Percentiles rank a stretch among this genome's conserved stretches.
These are phyloP conservation scores for Condylostylus longicornis DNA, from an alignment of 1,140 invertebrate genomes.

Conservation along the genomic window DNA sequence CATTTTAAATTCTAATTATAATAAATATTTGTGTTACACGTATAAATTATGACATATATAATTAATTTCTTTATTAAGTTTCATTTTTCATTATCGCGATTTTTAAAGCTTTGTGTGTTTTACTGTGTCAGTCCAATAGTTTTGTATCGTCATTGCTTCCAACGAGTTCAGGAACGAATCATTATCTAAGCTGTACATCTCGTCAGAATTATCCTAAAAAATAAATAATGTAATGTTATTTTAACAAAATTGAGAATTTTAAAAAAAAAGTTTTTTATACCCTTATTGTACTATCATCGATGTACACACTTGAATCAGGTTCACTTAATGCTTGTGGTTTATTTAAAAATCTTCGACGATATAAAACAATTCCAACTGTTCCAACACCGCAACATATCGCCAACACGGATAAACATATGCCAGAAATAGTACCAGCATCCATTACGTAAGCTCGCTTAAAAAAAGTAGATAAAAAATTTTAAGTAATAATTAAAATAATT, in stretches of 20 bases:
- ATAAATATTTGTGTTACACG: too few relatives aligned
- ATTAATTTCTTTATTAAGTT: too few relatives aligned
- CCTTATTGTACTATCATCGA: conserved; percentile 75
- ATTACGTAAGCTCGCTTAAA: conserved; percentile 31
- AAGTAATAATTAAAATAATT: not conserved
- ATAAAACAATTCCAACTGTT: conserved; percentile 55
- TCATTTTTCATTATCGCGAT: not conserved
- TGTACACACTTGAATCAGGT: conserved; percentile 73
- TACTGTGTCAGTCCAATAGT: conserved; percentile 82
- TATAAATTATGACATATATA: too few relatives aligned
- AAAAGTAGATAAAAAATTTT: conserved; percentile 1
- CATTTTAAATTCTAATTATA: too few relatives aligned
- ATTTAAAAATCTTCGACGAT: conserved; percentile 58
- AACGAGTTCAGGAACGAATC: conserved; percentile 80
- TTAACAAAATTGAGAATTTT: conserved; percentile 6
- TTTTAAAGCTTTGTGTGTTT: conserved; percentile 77
- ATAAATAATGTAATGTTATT: conserved; percentile 11
- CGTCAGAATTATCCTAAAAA: conserved; percentile 74
- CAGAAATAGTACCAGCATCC: conserved; percentile 54
- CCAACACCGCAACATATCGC: conserved; percentile 48
- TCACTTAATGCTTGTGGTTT: conserved; percentile 70
- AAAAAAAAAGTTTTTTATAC: conserved; percentile 40
- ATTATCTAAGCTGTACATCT: conserved; percentile 83
- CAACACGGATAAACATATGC: conserved; percentile 52
- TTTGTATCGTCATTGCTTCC: conserved; percentile 85